These are phyloP conservation scores for Camptogramma bilineatum DNA, from an alignment of 2,888 invertebrate species.

Conservation along the genomic window DNA sequence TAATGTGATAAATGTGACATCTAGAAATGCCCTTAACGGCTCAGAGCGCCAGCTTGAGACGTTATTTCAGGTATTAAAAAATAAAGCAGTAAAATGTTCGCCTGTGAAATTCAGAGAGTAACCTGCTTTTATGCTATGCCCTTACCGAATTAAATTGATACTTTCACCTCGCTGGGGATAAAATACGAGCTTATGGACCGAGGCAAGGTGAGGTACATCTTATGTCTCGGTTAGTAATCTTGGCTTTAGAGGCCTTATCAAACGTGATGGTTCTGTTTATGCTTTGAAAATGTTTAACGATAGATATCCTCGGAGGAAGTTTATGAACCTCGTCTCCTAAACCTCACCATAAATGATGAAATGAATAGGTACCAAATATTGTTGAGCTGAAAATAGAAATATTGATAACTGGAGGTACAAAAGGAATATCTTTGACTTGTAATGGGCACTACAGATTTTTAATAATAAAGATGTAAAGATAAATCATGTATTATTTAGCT, in stretches of 20 bases:
- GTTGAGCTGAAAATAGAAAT: too few relatives aligned
- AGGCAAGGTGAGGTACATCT: slow-evolving; percentile 39
- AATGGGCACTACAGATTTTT: too few relatives aligned
- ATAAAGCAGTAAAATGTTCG: neutral
- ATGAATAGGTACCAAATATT: neutral
- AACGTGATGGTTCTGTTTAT: slow-evolving; percentile 20
- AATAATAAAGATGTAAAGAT: too few relatives aligned
- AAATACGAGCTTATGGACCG: slow-evolving; percentile 48
- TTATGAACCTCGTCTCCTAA: neutral
- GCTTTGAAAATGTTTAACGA: slow-evolving; percentile 3
- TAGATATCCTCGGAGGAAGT: neutral
- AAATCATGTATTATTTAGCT: too few relatives aligned
- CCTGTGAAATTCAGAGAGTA: slow-evolving; percentile 2
- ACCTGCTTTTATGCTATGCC: slow-evolving; percentile 22
- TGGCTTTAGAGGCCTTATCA: slow-evolving; percentile 31
- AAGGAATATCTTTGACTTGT: too few relatives aligned
- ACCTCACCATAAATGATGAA: too few relatives aligned
- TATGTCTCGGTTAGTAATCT: slow-evolving; percentile 33
- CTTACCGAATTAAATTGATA: slow-evolving; percentile 57
- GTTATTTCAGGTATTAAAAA: neutral
- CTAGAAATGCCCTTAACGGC: neutral
- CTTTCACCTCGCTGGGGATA: slow-evolving; percentile 50
- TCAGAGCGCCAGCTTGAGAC: neutral
- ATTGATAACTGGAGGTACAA: too few relatives aligned
- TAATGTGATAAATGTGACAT: too few relatives aligned